Evolutionary conservation across 2,113 vertebrate species (phyloP), one percentile per base, ranked within the genome.

Genomic region (Barbus barbus): DNA sequence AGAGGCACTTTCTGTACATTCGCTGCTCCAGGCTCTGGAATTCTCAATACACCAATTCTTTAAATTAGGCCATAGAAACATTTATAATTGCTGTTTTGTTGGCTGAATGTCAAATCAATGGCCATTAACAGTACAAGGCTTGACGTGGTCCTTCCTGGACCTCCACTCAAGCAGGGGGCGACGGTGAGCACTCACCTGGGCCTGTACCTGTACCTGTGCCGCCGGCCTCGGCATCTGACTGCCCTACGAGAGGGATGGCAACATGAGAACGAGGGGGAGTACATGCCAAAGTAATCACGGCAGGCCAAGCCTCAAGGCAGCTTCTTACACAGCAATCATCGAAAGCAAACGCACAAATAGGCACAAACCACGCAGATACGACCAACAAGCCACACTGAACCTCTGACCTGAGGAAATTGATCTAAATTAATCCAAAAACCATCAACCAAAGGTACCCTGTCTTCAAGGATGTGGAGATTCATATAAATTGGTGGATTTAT

Each of bases 191-290:
- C 94, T 95, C 93, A 95, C 94, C 94, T 95, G 93, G 92, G 88
- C 92, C 92, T 88, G 93, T 69, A 90, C 91, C 92, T 58, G 93
- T 91, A 90, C 91, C 92, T 58, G 93, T 91, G 91, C 88, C 89
- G 91, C 91, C 93, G 91, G 93, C 91, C 86, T 95, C 93, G 92
- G 94, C 94, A 90, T 95, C 94, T 95, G 93, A 94, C 87, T 95
- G 94, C 91, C 94, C 94, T 95, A 87, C 65, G 65, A 91, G 90
- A 94, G 89, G 93, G 92, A 91, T 91, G 91, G 90, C 92, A 86
- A 92, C 91, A 88, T 91, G 87, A 90, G 91, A 91, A 90, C 90
- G 91, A 33, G 28, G 61, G 61, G 41, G 26, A 28, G 24, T 11
- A 69, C 22, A 53, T 33, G 48, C 48, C 51, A 58, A 38, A 72